A percentile compares a stretch with the other conserved stretches of the same genome.
These are phyloP conservation scores for Nemopilema nomurai DNA, from an alignment of 30 jellyfish, hydroid and myxozoan genomes.

Conservation along the genomic window DNA sequence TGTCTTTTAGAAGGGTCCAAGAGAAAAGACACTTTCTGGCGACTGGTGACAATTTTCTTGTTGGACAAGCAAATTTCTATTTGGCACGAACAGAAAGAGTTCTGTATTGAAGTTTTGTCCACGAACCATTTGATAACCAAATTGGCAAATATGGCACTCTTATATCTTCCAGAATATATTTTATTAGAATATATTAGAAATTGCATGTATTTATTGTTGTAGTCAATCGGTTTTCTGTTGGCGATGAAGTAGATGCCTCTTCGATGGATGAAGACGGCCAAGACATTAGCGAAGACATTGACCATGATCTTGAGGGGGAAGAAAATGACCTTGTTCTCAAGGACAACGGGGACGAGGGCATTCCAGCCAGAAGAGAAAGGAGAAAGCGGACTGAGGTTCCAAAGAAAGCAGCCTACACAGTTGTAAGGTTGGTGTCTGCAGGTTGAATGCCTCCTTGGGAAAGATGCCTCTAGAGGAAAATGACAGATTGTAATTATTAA, in stretches of 20 bases:
- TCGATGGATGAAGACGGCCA: not conserved
- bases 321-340: not conserved
- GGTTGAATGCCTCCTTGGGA: too few species aligned
- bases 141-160: not conserved
- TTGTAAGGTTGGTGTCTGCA: slow-evolving; percentile 66
- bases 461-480: too few species aligned
- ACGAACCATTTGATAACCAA: too few species aligned
- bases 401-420: slow-evolving; percentile 46
- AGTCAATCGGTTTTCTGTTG: slow-evolving; percentile 56
- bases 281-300: not conserved
- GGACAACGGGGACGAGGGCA: not conserved
- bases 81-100: too few species aligned
- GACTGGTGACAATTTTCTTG: too few species aligned
- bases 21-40: too few species aligned
- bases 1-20: too few species aligned
- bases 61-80: too few species aligned
- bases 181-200: too few species aligned
- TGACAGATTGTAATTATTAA: too few species aligned
- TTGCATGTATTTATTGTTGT: not conserved
- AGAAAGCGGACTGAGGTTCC: slow-evolving; percentile 47
- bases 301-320: slow-evolving; percentile 12
- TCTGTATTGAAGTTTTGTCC: too few species aligned
- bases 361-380: not conserved
- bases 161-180: not conserved
- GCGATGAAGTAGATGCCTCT: slow-evolving; percentile 20